Conservation (phyloP, 2,888 invertebrate species). For the Bruchidius siliquastri region DNA sequence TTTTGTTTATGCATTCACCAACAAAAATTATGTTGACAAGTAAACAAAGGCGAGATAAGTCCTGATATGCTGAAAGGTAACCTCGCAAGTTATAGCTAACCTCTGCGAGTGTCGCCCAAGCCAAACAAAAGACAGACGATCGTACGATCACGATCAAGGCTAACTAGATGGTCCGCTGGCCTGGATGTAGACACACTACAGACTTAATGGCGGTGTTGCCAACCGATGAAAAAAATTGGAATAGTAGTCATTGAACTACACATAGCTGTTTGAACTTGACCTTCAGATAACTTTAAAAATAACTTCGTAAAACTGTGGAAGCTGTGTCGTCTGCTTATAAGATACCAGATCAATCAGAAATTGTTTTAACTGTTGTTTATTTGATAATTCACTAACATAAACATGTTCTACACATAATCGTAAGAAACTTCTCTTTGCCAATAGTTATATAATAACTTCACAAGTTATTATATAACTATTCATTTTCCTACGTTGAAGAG, state of each 20-base stretch:
- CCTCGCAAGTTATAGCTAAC: slow-evolving; percentile 49
- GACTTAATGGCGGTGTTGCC: slow-evolving; percentile 33
- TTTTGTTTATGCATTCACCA: slow-evolving; percentile 51
- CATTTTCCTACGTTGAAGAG: too few relatives aligned
- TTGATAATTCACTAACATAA: too few relatives aligned
- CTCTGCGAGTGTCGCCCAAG: slow-evolving; percentile 40
- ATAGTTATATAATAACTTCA: too few relatives aligned
- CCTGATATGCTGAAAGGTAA: slow-evolving; percentile 48
- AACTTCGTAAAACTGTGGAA: too few relatives aligned
- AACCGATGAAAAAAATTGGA: not conserved
- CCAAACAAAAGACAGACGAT: slow-evolving; percentile 13
- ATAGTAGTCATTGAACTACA: not conserved
- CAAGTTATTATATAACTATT: too few relatives aligned
- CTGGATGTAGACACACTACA: slow-evolving; percentile 44
- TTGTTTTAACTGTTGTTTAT: too few relatives aligned
- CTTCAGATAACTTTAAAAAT: too few relatives aligned
- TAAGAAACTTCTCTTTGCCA: too few relatives aligned
- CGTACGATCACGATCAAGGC: slow-evolving; percentile 1
- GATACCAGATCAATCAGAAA: too few relatives aligned
- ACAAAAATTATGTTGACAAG: slow-evolving; percentile 52
- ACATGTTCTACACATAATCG: too few relatives aligned
- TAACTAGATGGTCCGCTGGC: slow-evolving; percentile 35
- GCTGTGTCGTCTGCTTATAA: too few relatives aligned
- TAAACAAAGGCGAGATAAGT: slow-evolving; percentile 51
- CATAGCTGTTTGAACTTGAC: too few relatives aligned